Percentiles rank a stretch among this genome's conserved stretches.
phyloP scores from a whole-genome alignment of 2,888 invertebrate genomes.

The Pegoplata infirma region DNA sequence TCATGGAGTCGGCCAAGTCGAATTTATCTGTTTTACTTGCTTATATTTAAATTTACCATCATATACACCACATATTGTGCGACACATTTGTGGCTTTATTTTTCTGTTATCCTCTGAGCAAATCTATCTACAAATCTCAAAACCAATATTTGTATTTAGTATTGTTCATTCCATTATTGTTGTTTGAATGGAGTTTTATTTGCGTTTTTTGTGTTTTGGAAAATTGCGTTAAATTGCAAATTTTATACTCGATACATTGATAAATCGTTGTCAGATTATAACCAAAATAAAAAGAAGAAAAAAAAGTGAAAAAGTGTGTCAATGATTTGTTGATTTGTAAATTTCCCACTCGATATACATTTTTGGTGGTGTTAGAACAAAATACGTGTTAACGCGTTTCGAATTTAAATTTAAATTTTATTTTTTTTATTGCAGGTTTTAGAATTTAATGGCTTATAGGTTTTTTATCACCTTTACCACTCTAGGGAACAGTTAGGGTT shows the following conservation, averaged over 20 bases:
- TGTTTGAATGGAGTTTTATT: neutral
- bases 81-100: slow-evolving; percentile 37
- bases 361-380: neutral
- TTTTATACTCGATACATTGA: slow-evolving; percentile 30
- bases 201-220: neutral
- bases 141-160: slow-evolving; percentile 13
- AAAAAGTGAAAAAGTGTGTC: slow-evolving; percentile 26
- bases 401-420: neutral
- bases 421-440: neutral
- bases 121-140: slow-evolving; percentile 29
- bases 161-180: neutral
- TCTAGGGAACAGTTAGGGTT: too few species aligned
- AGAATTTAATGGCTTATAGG: neutral
- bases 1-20: too few species aligned
- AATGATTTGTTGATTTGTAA: slow-evolving; percentile 48
- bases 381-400: neutral
- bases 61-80: too few species aligned
- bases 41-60: too few species aligned
- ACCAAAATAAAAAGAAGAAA: slow-evolving; percentile 15
- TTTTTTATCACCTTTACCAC: too few species aligned
- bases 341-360: slow-evolving; percentile 14
- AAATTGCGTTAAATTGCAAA: slow-evolving; percentile 50
- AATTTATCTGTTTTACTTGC: too few species aligned
- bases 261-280: slow-evolving; percentile 14
- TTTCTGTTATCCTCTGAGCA: slow-evolving; percentile 24